Evolutionary conservation across 23 tunicate genomes (phyloP), one percentile per base, ranked within the genome.

Genomic region (Clavelina lepadiformis): DNA sequence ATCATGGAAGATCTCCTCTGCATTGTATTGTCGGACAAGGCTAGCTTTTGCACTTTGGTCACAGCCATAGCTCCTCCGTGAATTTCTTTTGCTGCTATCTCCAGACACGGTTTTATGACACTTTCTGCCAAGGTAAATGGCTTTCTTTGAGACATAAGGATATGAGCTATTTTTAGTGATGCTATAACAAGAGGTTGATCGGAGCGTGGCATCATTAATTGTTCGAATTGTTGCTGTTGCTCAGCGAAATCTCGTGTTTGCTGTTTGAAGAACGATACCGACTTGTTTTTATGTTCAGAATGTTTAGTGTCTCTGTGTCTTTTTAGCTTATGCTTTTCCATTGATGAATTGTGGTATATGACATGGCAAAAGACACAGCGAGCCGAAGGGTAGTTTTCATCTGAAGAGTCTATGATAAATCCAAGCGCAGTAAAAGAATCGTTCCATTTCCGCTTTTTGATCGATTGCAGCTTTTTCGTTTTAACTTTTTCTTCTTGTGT

Each of bases 291-390:
- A 46, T 78, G 76, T 57, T 56, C 75, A 45, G 61, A 46, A 69
- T 78, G 76, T 65, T 77, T 77, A 41, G 66, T 77, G 66, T 77
- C 67, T 67, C 54, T 67, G 67, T 69, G 85, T 46, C 60, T 78
- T 49, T 56, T 54, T 28, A 66, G 82, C 28, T 77, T 65, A 41
- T 57, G 23, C 67, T 37, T 53, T 56, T 35, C 74, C 55, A 65
- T 66, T 25, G 69, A 78, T 59, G 58, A 35, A 59, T 68, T 78
- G 85, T 46, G 51, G 46, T 78, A 78, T 68, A 47, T 69, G 45
- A 57, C 61, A 24, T 56, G 58, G 68, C 85, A 78, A 49, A 78
- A 69, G 33, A 69, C 59, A 68, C 76, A 78, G 45, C 59, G 60
- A 45, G 69, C 85, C 49, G 76, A 78, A 56, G 76, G 74, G 61